Base-by-base conservation (phyloP, 2,797 vertebrate species). In the Pseudotriccus pelzelni region DNA sequence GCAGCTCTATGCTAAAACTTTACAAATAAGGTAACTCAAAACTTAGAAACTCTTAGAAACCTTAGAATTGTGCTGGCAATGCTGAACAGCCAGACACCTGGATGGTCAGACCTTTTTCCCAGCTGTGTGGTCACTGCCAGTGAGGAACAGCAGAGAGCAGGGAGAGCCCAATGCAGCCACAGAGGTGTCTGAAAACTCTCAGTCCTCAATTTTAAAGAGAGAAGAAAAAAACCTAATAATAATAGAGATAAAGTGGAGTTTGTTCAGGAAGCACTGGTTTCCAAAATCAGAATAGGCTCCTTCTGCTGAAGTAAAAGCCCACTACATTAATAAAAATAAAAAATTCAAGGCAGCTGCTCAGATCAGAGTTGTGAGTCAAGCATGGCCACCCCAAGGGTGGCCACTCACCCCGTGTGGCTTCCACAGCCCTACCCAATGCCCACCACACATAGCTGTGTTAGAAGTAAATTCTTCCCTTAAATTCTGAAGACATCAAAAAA, bases 331-430 rank as follows among this genome's bases (percentile, higher is more conserved):
- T 37, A 69, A 77, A 34, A 63, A 32, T 23, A 8, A 43, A 47
- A 46, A 23, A 7, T 44, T 59, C 63, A 12, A 55, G 21, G 43
- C 34, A 73, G 53, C 55, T 22, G 32, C 17, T 84, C 14, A 1
- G 53, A 82, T 28, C 11, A 50, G 49, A 46, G 49, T 5, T 0
- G 0, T 11, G 47, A 66, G 15, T 30, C 18, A 30, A 41, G 53
- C 4, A 0, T 0, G 2, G 46, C 46, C 21, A 12, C 30, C 14
- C 34, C 14, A 8, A 5, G 41, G 32, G 27, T 0, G 2, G 10
- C 41, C 16, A 22, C 56, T 47, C 2, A 0, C 5, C 43, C 46
- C 12, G 0, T 1, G 6, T 4, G 5, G 12, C 30, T 16, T 44
- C 16, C 60, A 6, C 10, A 3, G 9, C 4, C 25, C 58, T 60